Evolutionary conservation across 2,113 vertebrate species (phyloP).

Genomic region (Ageneiosus marmoratus): DNA sequence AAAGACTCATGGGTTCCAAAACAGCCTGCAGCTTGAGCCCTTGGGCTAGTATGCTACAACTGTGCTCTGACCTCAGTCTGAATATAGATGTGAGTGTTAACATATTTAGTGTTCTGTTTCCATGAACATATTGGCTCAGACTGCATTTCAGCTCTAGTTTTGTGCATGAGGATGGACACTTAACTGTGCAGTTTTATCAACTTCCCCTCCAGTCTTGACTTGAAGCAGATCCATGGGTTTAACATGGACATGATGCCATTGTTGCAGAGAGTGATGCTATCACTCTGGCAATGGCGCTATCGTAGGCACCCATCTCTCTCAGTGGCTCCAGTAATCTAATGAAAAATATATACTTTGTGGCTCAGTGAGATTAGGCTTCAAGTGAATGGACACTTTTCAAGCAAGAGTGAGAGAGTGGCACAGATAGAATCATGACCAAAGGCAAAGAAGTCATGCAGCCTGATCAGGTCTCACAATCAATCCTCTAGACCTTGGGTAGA

Average conservation of each 20-base stretch:
- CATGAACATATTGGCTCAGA: background rate
- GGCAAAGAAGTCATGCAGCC: slow-evolving; percentile 40
- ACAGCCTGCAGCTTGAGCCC: slow-evolving; percentile 7
- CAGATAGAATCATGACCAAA: slow-evolving; percentile 57
- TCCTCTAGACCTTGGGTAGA: background rate
- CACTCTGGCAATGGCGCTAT: slow-evolving; percentile 36
- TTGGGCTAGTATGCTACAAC: background rate
- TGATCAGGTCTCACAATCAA: background rate
- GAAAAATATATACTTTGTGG: slow-evolving; percentile 60
- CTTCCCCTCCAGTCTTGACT: slow-evolving; percentile 45
- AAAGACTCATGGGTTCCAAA: slow-evolving; percentile 8
- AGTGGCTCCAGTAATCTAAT: slow-evolving; percentile 66
- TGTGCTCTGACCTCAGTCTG: slow-evolving; percentile 4
- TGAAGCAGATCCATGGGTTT: slow-evolving; percentile 60
- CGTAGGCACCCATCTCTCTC: slow-evolving; percentile 43
- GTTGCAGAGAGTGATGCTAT: slow-evolving; percentile 51
- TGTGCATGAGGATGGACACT: background rate
- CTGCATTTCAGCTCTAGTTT: background rate
- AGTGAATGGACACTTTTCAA: slow-evolving; percentile 60
- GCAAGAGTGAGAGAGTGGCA: slow-evolving; percentile 34
- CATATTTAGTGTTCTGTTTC: slow-evolving; percentile 11
- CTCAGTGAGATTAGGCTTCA: slow-evolving; percentile 59
- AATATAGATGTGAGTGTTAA: slow-evolving; percentile 7
- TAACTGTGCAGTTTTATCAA: slow-evolving; percentile 33
- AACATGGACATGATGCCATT: slow-evolving; percentile 63